Percentiles rank a stretch among this genome's conserved stretches.
Conservation (phyloP, 2,888 invertebrate genomes). For the Zelleria hepariella region DNA sequence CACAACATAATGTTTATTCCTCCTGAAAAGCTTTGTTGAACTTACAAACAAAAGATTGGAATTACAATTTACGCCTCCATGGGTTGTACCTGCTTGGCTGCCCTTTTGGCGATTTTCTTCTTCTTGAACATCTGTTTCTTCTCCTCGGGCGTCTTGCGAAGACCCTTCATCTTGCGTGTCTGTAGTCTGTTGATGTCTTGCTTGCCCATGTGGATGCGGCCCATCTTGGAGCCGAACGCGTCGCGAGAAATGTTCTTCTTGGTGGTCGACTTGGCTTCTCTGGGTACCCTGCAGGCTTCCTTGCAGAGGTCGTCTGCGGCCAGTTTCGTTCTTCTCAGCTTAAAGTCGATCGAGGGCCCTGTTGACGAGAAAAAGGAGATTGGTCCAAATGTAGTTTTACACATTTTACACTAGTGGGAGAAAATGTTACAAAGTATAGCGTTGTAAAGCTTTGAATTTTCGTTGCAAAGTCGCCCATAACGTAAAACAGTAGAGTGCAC, state of each 20-base stretch:
- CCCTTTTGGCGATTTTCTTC: constrained; percentile 56
- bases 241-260: constrained; percentile 94
- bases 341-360: constrained; percentile 92
- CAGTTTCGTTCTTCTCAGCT: constrained; percentile 86
- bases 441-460: too few relatives aligned
- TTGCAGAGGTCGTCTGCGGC: constrained; percentile 93
- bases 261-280: constrained; percentile 81
- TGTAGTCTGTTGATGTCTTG: constrained; percentile 89
- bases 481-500: too few relatives aligned
- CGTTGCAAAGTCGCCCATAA: too few relatives aligned
- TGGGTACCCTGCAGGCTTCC: constrained; percentile 84
- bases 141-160: constrained; percentile 81
- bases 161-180: constrained; percentile 91
- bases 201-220: constrained; percentile 92
- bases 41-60: constrained; percentile 9
- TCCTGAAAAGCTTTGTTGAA: background rate
- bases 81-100: constrained; percentile 26
- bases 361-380: constrained; percentile 24
- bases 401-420: background rate
- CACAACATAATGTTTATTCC: background rate
- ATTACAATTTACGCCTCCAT: constrained; percentile 22
- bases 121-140: constrained; percentile 72
- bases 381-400: background rate
- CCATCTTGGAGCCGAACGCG: constrained; percentile 89
- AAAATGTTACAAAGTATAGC: too few relatives aligned